Evolutionary conservation across 2,888 invertebrate genomes (phyloP).

Genomic region (Osedax fenrisi): DNA sequence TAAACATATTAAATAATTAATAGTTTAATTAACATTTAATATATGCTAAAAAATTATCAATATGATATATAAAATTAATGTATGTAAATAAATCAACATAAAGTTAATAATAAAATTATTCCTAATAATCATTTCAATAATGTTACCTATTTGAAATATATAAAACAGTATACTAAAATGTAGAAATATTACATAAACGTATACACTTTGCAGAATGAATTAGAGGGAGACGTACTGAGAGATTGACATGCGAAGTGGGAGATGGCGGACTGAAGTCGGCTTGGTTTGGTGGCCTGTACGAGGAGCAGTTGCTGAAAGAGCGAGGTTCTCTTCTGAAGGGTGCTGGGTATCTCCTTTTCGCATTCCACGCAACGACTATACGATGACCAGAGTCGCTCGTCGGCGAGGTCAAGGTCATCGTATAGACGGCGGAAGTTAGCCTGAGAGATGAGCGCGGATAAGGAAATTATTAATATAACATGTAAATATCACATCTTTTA

Average conservation of each 20-base stretch:
- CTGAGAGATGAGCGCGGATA: too few species aligned
- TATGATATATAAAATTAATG: neutral
- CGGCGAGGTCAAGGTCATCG: conserved; percentile 57
- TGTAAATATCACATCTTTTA: too few species aligned
- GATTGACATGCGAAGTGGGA: conserved; percentile 59
- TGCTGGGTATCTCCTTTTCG: conserved; percentile 57
- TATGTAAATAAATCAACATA: neutral
- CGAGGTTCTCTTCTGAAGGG: conserved; percentile 55
- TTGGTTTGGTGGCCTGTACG: conserved; percentile 70
- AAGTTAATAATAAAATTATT: neutral
- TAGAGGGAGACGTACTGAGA: conserved; percentile 41
- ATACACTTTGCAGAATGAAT: neutral
- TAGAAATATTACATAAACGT: too few species aligned
- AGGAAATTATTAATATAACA: too few species aligned
- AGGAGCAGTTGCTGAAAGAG: conserved; percentile 71
- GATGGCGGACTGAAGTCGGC: conserved; percentile 67
- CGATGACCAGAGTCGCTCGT: conserved; percentile 59
- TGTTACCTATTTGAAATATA: too few species aligned
- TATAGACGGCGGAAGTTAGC: conserved; percentile 58
- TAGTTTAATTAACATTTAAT: too few species aligned
- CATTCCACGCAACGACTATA: conserved; percentile 60
- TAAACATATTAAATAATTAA: too few species aligned
- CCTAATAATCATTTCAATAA: too few species aligned
- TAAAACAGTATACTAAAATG: too few species aligned
- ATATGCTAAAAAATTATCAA: too few species aligned